Evolutionary conservation across 2,797 vertebrate genomes (phyloP).

Genomic region (Choloepus didactylus): DNA sequence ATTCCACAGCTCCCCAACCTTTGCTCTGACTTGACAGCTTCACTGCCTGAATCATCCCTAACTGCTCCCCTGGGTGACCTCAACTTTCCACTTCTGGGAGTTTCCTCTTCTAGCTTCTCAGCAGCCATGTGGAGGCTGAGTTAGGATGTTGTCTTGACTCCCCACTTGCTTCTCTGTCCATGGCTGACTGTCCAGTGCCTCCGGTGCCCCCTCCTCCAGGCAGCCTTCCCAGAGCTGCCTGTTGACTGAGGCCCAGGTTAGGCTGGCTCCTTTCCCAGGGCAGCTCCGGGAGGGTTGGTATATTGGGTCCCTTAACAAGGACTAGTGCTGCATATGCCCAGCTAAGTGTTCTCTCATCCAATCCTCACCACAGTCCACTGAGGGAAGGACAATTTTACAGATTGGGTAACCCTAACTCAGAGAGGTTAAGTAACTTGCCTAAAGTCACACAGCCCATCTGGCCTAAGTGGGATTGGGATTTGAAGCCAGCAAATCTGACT

Average conservation of each 20-base stretch:
- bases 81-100: constrained; percentile 26
- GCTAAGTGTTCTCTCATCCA: not conserved
- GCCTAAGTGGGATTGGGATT: not conserved
- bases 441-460: not conserved
- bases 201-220: not conserved
- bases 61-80: not conserved
- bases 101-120: constrained; percentile 29
- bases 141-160: constrained; percentile 48
- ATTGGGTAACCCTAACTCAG: not conserved
- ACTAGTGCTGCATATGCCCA: not conserved
- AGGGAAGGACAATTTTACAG: not conserved
- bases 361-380: not conserved
- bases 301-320: not conserved
- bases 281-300: not conserved
- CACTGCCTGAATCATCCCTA: not conserved
- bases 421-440: not conserved
- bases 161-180: not conserved
- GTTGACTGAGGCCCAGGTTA: not conserved
- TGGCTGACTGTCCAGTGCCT: not conserved
- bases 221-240: not conserved
- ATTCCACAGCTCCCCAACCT: rapidly evolving
- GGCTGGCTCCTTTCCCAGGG: not conserved
- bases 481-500: not conserved
- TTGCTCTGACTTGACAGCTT: not conserved
- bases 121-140: not conserved